phyloP scores from a whole-genome alignment of 2,797 vertebrate species.

The Labeo calbasu region DNA sequence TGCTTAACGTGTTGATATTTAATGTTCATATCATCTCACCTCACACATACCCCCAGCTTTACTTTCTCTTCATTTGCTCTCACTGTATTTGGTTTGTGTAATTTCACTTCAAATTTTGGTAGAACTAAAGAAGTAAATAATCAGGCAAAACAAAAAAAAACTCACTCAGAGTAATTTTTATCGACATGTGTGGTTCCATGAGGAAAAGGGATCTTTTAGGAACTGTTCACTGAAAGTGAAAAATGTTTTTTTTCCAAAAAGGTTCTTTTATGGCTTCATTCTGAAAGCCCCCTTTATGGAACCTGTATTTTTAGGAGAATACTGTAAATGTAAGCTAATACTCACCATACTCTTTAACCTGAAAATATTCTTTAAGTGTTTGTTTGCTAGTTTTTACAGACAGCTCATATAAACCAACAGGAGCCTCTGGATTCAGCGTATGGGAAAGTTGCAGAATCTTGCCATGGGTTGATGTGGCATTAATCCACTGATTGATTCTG shows the following conservation, averaged over 20 bases:
- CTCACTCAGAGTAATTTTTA: not conserved
- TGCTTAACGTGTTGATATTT: not conserved
- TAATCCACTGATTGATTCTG: slow-evolving; percentile 43
- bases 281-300: not conserved
- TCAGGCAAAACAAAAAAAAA: not conserved
- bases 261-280: not conserved
- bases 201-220: too few relatives aligned
- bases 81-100: not conserved
- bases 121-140: slow-evolving; percentile 5
- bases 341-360: slow-evolving; percentile 55
- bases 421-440: slow-evolving; percentile 14
- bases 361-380: slow-evolving; percentile 2
- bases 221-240: too few relatives aligned
- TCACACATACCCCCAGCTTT: slow-evolving; percentile 47
- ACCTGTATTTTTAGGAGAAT: not conserved
- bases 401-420: not conserved
- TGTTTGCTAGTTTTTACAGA: not conserved
- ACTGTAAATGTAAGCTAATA: not conserved
- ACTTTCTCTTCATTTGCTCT: slow-evolving; percentile 19
- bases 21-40: slow-evolving; percentile 30
- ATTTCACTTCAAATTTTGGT: slow-evolving; percentile 11
- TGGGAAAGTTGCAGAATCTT: slow-evolving; percentile 43
- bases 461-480: slow-evolving; percentile 23
- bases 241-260: too few relatives aligned
- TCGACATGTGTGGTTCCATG: too few relatives aligned